Conservation (phyloP, 2,797 vertebrate genomes). For the Varecia variegata region DNA sequence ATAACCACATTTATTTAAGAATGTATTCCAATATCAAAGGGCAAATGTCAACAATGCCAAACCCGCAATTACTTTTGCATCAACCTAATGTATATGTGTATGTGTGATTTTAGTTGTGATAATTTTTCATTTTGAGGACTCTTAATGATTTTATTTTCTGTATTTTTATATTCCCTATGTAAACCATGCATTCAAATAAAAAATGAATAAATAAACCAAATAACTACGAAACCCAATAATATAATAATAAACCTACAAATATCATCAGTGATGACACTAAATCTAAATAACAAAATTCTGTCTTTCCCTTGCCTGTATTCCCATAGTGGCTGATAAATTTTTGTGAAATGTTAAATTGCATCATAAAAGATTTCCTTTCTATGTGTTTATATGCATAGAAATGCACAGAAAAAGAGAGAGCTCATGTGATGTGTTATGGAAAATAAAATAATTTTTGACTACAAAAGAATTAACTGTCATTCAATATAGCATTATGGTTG, state of each 20-base stretch:
- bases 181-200: background rate
- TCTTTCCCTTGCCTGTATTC: background rate
- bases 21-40: no score
- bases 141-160: background rate
- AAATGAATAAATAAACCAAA: background rate
- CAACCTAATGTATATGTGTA: background rate
- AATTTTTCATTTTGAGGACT: background rate
- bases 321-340: background rate
- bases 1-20: no score
- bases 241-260: background rate
- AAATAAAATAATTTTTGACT: slow-evolving; percentile 53
- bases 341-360: slow-evolving; percentile 20
- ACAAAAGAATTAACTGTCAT: slow-evolving; percentile 59
- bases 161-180: background rate
- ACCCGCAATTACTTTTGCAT: no score
- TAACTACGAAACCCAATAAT: background rate
- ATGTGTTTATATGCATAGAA: background rate
- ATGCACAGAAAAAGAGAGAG: background rate
- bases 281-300: background rate
- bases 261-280: background rate
- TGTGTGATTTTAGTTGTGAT: background rate
- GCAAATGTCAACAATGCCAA: no score
- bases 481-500: slow-evolving; percentile 43
- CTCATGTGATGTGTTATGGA: background rate
- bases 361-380: slow-evolving; percentile 18